A percentile compares a stretch with the other conserved stretches of the same genome.
These are phyloP conservation scores for Brachionus asplanchnoidis DNA, from an alignment of 1,140 invertebrate genomes.

Conservation along the genomic window DNA sequence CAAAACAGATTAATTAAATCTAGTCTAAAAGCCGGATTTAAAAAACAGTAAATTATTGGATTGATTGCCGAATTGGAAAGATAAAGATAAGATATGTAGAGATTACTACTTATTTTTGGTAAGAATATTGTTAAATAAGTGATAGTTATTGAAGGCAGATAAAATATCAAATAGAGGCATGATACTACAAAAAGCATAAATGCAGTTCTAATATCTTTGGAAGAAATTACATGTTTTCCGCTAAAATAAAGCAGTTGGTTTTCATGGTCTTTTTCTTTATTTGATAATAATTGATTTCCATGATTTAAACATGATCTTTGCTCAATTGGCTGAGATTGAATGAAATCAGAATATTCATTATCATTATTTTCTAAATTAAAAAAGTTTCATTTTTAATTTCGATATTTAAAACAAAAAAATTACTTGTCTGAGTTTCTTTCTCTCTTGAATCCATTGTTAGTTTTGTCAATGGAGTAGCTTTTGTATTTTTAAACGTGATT, in stretches of 20 bases:
- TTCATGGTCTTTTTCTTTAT: neutral
- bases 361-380: neutral
- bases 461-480: neutral
- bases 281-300: neutral
- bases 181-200: slow-evolving; percentile 40
- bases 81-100: slow-evolving; percentile 37
- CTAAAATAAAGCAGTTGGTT: neutral
- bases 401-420: neutral
- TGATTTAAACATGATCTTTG: neutral
- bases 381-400: neutral
- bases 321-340: neutral
- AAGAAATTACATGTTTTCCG: slow-evolving; percentile 7
- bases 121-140: slow-evolving; percentile 34
- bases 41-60: slow-evolving; percentile 38
- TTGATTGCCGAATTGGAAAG: slow-evolving; percentile 35
- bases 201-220: slow-evolving; percentile 38
- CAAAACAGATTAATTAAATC: slow-evolving; percentile 19
- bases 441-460: neutral
- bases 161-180: slow-evolving; percentile 10
- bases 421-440: neutral
- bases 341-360: neutral
- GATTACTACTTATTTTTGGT: neutral
- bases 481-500: neutral
- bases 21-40: slow-evolving; percentile 1
- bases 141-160: slow-evolving; percentile 18